Conservation (phyloP, 2,113 vertebrate species). For the Pluvianellus socialis region DNA sequence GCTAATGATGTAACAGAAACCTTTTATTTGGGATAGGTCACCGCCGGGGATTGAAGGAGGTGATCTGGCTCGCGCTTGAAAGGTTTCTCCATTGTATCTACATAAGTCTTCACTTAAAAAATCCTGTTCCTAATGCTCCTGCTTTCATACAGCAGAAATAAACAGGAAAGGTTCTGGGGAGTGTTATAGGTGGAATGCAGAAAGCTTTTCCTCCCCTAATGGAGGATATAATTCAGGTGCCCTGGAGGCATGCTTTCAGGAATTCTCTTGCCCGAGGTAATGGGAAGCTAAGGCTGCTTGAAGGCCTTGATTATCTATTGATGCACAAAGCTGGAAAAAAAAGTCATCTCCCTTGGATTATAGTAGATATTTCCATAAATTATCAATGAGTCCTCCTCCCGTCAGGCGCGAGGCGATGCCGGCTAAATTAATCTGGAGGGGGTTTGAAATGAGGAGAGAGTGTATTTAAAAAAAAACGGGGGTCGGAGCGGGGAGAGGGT, state of each 20-base stretch:
- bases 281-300: conserved; percentile 97
- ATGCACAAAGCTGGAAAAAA: conserved; percentile 97
- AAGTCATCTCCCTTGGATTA: conserved; percentile 96
- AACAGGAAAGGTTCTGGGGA: conserved; percentile 86
- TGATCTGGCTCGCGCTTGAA: conserved; percentile 82
- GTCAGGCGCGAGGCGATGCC: conserved; percentile 81
- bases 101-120: conserved; percentile 92
- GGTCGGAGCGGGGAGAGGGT: not conserved
- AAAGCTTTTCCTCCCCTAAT: conserved; percentile 94
- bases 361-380: conserved; percentile 99
- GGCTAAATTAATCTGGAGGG: conserved; percentile 82
- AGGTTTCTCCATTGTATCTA: conserved; percentile 87
- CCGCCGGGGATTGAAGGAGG: conserved; percentile 79
- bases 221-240: conserved; percentile 99
- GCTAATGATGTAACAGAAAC: conserved; percentile 97
- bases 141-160: conserved; percentile 85
- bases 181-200: conserved; percentile 93
- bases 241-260: conserved; percentile 99
- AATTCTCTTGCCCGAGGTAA: conserved; percentile 99
- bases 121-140: conserved; percentile 83
- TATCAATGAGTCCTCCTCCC: conserved; percentile 93
- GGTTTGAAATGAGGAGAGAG: conserved; percentile 71
- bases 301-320: conserved; percentile 99
- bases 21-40: conserved; percentile 86
- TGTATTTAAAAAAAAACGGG: conserved; percentile 34